Evolutionary conservation across 2,888 invertebrate genomes (phyloP).

Genomic region (Schizotus pectinicornis): DNA sequence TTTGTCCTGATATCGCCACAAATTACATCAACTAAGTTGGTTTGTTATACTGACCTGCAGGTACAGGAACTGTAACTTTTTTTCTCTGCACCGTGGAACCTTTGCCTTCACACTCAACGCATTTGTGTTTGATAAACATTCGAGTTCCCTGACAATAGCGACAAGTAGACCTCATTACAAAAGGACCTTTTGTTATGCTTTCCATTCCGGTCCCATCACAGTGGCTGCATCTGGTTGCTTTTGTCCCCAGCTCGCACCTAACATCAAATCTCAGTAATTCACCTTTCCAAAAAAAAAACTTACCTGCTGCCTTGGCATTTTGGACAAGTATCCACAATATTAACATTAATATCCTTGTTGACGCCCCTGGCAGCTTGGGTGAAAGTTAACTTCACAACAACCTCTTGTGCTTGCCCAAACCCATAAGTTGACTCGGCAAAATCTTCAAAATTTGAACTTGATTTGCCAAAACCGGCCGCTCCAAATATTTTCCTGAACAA

Average conservation of each 20-base stretch:
- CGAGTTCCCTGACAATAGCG: slow-evolving; percentile 86
- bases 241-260: slow-evolving; percentile 90
- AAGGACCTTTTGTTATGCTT: slow-evolving; percentile 83
- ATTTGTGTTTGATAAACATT: slow-evolving; percentile 89
- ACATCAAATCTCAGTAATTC: too few species aligned
- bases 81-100: slow-evolving; percentile 83
- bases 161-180: slow-evolving; percentile 96
- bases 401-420: slow-evolving; percentile 89
- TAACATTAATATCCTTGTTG: slow-evolving; percentile 90
- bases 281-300: too few species aligned
- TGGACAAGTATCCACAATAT: slow-evolving; percentile 90
- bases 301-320: slow-evolving; percentile 77
- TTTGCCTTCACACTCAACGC: slow-evolving; percentile 91
- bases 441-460: slow-evolving; percentile 71
- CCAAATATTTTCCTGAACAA: slow-evolving; percentile 95
- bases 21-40: background rate
- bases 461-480: slow-evolving; percentile 77
- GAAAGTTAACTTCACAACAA: slow-evolving; percentile 88
- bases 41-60: slow-evolving; percentile 65
- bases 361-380: slow-evolving; percentile 94
- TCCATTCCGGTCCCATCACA: slow-evolving; percentile 98
- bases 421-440: slow-evolving; percentile 90
- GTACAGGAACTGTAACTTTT: slow-evolving; percentile 91
- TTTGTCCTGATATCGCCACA: background rate
- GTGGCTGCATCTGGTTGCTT: slow-evolving; percentile 84